These are phyloP conservation scores for Phalacrocorax aristotelis DNA, from an alignment of 2,113 vertebrate genomes.

Conservation along the genomic window DNA sequence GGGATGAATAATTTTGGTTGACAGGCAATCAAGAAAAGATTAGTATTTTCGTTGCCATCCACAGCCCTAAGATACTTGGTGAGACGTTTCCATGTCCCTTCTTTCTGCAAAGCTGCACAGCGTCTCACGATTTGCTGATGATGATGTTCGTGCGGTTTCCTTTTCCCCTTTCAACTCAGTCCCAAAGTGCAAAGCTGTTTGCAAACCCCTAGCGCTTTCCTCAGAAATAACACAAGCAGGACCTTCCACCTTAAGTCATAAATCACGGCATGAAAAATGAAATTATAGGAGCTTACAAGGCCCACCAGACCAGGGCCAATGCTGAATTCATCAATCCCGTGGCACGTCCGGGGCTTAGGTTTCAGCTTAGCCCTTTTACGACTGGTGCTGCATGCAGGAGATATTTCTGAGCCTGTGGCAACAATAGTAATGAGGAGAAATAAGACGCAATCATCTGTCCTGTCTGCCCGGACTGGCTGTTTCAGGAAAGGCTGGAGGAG, in stretches of 20 bases:
- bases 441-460: neutral
- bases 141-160: neutral
- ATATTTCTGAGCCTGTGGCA: neutral
- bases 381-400: neutral
- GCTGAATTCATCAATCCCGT: neutral
- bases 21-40: slow-evolving; percentile 28
- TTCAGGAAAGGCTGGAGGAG: neutral
- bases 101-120: neutral
- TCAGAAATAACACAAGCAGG: neutral
- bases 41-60: neutral
- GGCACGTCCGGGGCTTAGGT: neutral
- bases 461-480: neutral
- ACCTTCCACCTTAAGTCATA: neutral
- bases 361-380: neutral
- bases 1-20: neutral
- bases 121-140: neutral
- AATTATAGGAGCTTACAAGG: neutral
- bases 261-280: slow-evolving; percentile 11
- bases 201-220: neutral
- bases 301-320: neutral
- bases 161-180: neutral
- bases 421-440: neutral
- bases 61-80: neutral
- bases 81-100: neutral
- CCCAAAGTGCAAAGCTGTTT: neutral